These are phyloP conservation scores for Donacobius atricapilla DNA, from an alignment of 2,113 vertebrate species.

Conservation along the genomic window DNA sequence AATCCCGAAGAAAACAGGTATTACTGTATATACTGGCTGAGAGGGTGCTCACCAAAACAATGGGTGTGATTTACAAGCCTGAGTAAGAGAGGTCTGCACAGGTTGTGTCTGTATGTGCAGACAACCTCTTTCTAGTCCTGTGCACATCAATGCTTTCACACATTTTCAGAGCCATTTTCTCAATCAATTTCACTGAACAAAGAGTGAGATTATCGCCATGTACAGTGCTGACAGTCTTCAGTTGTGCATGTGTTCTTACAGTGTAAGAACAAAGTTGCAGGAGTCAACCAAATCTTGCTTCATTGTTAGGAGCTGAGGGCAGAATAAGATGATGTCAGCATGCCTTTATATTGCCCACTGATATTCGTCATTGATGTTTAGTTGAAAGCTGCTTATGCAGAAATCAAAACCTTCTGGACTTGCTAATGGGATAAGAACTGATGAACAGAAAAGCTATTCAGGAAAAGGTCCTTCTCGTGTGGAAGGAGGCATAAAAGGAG, in stretches of 20 bases:
- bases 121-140: not conserved
- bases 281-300: not conserved
- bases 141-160: not conserved
- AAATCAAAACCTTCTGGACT: not conserved
- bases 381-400: not conserved
- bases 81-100: not conserved
- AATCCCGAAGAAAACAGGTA: not conserved
- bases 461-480: not conserved
- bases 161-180: not conserved
- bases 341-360: accelerated
- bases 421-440: not conserved
- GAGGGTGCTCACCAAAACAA: not conserved
- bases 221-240: not conserved
- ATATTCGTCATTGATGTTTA: not conserved
- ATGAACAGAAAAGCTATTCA: not conserved
- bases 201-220: not conserved
- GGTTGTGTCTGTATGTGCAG: not conserved
- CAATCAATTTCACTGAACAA: not conserved
- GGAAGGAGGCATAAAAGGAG: not conserved
- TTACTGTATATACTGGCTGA: not conserved
- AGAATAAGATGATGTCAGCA: not conserved
- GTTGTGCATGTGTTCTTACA: accelerated
- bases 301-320: not conserved
- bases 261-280: not conserved
- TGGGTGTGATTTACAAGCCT: not conserved